Conservation (phyloP, 2,888 invertebrate genomes). For the Hypomecis atomaria region DNA sequence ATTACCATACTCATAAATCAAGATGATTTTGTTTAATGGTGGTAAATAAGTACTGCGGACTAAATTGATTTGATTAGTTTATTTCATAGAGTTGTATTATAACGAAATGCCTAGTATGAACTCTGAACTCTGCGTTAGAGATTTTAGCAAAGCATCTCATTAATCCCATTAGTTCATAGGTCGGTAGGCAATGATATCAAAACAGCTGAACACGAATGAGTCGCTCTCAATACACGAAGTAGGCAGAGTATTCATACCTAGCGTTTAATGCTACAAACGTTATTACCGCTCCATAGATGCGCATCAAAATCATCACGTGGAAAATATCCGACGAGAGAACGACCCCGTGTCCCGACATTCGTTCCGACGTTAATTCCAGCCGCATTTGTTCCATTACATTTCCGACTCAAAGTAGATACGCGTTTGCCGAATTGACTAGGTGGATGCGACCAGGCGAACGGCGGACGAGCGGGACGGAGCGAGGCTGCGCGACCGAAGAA, state of each 20-base stretch:
- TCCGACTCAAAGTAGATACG: constrained; percentile 85
- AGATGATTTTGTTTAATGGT: neutral
- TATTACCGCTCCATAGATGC: constrained; percentile 73
- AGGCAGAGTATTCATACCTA: constrained; percentile 30
- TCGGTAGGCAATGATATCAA: constrained; percentile 21
- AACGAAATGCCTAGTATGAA: neutral
- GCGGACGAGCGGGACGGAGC: constrained; percentile 65
- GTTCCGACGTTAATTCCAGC: constrained; percentile 83
- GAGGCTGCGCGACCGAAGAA: constrained; percentile 58
- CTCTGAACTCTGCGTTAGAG: neutral
- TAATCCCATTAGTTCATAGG: constrained; percentile 39
- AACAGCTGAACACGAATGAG: constrained; percentile 39
- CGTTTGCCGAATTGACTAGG: constrained; percentile 85
- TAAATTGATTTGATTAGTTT: too few species aligned
- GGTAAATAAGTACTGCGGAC: too few species aligned
- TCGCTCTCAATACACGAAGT: constrained; percentile 24
- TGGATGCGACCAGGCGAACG: constrained; percentile 82
- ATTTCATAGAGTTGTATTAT: too few species aligned
- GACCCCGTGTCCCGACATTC: constrained; percentile 82
- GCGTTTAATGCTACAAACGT: constrained; percentile 61
- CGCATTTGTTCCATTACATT: constrained; percentile 85
- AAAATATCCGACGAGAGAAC: constrained; percentile 79
- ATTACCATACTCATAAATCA: neutral
- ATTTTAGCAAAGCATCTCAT: constrained; percentile 11
- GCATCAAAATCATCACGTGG: constrained; percentile 82